Conservation (phyloP, 2,797 vertebrate genomes). For the Sebastiscus albofasciatus region DNA sequence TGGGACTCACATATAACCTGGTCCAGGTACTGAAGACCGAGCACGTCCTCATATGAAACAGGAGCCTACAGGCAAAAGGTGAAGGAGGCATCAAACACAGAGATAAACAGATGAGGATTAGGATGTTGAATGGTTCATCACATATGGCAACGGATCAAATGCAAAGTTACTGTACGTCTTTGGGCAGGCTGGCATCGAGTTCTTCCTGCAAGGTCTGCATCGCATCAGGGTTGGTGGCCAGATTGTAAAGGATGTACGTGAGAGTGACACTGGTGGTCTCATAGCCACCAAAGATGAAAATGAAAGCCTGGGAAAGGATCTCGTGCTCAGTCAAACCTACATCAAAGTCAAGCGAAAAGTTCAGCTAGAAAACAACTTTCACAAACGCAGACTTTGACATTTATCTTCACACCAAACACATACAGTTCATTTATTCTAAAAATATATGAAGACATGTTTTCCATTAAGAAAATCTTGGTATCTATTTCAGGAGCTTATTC, state of each 20-base stretch:
- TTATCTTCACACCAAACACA: background rate
- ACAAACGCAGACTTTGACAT: background rate
- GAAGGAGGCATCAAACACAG: background rate
- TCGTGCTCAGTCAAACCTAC: constrained; percentile 85
- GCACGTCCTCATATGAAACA: constrained; percentile 59
- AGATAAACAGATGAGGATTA: background rate
- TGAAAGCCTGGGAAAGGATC: constrained; percentile 81
- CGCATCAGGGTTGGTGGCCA: constrained; percentile 79
- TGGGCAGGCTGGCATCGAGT: constrained; percentile 67
- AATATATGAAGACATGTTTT: background rate
- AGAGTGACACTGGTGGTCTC: constrained; percentile 80
- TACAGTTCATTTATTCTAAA: background rate
- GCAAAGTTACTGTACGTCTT: constrained; percentile 50
- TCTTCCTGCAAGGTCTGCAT: constrained; percentile 79
- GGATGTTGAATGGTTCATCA: background rate
- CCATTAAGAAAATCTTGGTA: background rate
- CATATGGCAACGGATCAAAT: background rate
- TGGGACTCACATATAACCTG: constrained; percentile 75
- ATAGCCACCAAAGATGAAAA: constrained; percentile 82
- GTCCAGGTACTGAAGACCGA: constrained; percentile 78
- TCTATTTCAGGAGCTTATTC: background rate
- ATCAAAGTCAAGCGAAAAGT: background rate
- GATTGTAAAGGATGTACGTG: constrained; percentile 65
- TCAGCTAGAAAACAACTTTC: background rate
- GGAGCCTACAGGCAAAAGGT: constrained; percentile 42